These are phyloP conservation scores for Pseudomyrmex dendroicus DNA, from an alignment of 1,140 invertebrate genomes.

Conservation along the genomic window DNA sequence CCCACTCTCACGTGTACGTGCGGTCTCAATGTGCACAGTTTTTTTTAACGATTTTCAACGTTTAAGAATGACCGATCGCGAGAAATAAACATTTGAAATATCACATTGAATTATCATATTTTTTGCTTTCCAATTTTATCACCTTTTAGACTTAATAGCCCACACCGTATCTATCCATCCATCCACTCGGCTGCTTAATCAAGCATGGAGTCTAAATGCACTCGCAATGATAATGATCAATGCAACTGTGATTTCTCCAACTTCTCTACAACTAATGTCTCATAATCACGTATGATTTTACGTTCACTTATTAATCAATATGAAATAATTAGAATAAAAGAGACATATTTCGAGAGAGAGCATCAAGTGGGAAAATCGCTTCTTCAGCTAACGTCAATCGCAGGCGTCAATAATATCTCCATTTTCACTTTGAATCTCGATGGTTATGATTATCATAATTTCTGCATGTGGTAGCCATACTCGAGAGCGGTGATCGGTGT, in stretches of 20 bases:
- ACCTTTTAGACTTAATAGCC: neutral
- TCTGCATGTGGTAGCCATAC: neutral
- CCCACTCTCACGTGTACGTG: no score
- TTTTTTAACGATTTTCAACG: no score
- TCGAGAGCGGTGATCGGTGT: constrained; percentile 12
- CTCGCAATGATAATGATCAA: neutral
- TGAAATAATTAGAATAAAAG: neutral
- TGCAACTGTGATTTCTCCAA: neutral
- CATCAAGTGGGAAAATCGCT: neutral
- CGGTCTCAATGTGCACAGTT: no score
- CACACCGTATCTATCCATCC: no score
- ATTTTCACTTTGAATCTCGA: neutral
- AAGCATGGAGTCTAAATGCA: neutral
- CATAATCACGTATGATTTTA: neutral
- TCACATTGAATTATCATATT: neutral
- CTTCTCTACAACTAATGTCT: neutral
- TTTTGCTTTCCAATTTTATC: neutral
- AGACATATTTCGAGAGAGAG: neutral
- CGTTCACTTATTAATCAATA: neutral
- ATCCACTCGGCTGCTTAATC: neutral
- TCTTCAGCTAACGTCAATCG: neutral
- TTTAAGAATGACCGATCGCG: no score
- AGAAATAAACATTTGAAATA: no score
- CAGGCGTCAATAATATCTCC: neutral
- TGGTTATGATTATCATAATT: constrained; percentile 29